Evolutionary conservation across 1,140 invertebrate genomes (phyloP).

Genomic region (Ectropis grisescens): DNA sequence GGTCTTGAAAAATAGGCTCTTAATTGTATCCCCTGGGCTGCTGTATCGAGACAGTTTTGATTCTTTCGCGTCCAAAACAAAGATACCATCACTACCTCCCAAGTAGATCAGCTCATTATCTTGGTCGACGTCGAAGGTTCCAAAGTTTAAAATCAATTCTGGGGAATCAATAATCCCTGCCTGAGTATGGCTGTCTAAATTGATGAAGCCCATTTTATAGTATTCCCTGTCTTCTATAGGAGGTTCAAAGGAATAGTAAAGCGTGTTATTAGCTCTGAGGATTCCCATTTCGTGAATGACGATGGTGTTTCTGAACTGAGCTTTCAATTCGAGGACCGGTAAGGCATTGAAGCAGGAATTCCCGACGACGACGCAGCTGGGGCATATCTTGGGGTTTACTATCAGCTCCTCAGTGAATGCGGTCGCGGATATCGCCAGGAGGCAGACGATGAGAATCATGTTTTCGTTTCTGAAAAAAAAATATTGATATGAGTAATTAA

Average conservation of each 20-base stretch:
- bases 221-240: conserved; percentile 40
- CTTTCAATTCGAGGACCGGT: conserved; percentile 37
- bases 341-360: conserved; percentile 37
- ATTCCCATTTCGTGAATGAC: conserved; percentile 43
- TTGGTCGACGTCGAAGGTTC: conserved; percentile 47
- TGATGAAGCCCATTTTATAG: conserved; percentile 42
- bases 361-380: conserved; percentile 32
- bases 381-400: conserved; percentile 14
- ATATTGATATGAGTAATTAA: no score
- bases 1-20: conserved; percentile 39
- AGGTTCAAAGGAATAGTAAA: conserved; percentile 50
- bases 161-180: conserved; percentile 24
- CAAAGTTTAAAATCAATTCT: conserved; percentile 40
- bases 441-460: conserved; percentile 6
- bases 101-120: conserved; percentile 37
- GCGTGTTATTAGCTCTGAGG: conserved; percentile 26
- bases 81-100: conserved; percentile 43
- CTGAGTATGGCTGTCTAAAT: conserved; percentile 24
- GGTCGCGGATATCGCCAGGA: not conserved
- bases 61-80: conserved; percentile 23
- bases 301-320: conserved; percentile 33
- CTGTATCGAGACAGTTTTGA: conserved; percentile 31
- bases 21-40: conserved; percentile 37
- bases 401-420: not conserved
- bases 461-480: conserved; percentile 11